phyloP scores from a whole-genome alignment of 2,113 vertebrate species.

The Brachirus orientalis region DNA sequence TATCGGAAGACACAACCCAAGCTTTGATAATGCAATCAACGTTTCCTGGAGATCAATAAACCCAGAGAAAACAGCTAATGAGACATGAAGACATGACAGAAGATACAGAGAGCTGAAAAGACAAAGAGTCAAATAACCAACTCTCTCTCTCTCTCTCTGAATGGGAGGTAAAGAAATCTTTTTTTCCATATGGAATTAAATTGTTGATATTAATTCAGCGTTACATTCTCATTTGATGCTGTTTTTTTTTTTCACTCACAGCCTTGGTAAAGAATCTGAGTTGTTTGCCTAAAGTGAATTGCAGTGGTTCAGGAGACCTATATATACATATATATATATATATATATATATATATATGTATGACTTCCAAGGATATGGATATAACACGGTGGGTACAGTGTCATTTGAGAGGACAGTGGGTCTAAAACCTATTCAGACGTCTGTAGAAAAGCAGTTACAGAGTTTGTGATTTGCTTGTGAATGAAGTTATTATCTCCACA shows the following conservation, averaged over 20 bases:
- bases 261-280: not conserved
- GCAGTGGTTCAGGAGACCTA: too few relatives aligned
- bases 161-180: conserved; percentile 8
- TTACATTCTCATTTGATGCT: conserved; percentile 41
- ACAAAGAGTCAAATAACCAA: conserved; percentile 20
- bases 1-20: conserved; percentile 49
- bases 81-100: conserved; percentile 48
- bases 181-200: conserved; percentile 16
- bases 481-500: too few relatives aligned
- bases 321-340: too few relatives aligned
- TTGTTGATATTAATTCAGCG: conserved; percentile 18
- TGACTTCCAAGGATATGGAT: conserved; percentile 2
- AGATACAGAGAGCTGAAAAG: conserved; percentile 1
- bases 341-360: too few relatives aligned
- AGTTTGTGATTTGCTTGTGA: too few relatives aligned
- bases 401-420: too few relatives aligned
- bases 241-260: conserved; percentile 27
- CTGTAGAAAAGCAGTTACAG: too few relatives aligned
- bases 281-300: conserved; percentile 19
- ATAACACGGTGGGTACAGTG: not conserved
- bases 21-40: conserved; percentile 66
- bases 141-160: conserved; percentile 8
- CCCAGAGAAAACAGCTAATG: conserved; percentile 52
- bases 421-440: too few relatives aligned
- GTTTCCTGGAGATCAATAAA: conserved; percentile 62